Evolutionary conservation across 1,140 invertebrate genomes (phyloP).

Genomic region (Pogonomyrmex californicus): DNA sequence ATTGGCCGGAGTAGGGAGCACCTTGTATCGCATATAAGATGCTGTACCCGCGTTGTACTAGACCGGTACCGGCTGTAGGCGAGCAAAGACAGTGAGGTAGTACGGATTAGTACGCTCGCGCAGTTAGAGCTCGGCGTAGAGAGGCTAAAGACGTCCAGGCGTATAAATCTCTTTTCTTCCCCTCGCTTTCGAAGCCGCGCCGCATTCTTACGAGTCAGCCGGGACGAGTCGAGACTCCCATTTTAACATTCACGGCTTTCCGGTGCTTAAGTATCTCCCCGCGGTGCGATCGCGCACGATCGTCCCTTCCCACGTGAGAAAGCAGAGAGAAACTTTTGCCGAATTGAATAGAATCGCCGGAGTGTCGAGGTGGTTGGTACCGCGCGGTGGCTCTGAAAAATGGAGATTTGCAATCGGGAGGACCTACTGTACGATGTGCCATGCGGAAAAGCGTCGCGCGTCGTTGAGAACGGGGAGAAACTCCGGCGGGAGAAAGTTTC

Average conservation of each 20-base stretch:
- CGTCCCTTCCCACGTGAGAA: neutral
- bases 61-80: conserved; percentile 74
- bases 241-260: neutral
- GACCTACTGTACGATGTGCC: neutral
- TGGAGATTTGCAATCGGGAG: conserved; percentile 70
- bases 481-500: conserved; percentile 74
- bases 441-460: conserved; percentile 19
- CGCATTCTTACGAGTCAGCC: neutral
- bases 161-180: conserved; percentile 39
- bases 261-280: conserved; percentile 6
- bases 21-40: conserved; percentile 76
- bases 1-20: conserved; percentile 72
- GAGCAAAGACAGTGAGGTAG: conserved; percentile 67
- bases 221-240: neutral
- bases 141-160: neutral
- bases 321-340: conserved; percentile 2
- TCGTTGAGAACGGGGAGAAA: conserved; percentile 49
- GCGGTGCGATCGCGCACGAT: neutral
- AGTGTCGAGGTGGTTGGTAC: conserved; percentile 6
- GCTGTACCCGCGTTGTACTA: conserved; percentile 72
- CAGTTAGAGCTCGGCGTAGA: conserved; percentile 35
- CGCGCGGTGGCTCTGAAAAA: conserved; percentile 40
- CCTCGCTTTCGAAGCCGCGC: conserved; percentile 8
- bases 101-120: conserved; percentile 46
- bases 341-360: conserved; percentile 6